Evolutionary conservation across 2,113 vertebrate species (phyloP), one percentile per base, ranked within the genome.

Genomic region (Dromaius novaehollandiae): DNA sequence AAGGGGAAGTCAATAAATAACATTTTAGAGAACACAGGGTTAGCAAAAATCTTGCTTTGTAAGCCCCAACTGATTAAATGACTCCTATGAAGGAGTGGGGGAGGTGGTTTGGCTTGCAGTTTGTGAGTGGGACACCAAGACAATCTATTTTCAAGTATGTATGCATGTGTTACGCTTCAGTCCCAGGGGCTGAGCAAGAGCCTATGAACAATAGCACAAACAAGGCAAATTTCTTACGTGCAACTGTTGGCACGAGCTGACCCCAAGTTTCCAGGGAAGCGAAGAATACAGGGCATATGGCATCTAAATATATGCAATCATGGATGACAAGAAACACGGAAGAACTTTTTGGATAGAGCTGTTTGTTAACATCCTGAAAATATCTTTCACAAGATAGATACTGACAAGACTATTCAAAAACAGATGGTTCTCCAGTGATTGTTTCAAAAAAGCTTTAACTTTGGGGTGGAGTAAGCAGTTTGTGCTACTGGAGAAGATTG

Each of bases 341-440:
- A 78, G 90, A 96, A 91, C 73, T 86, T 96, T 94, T 88, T 88
- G 88, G 85, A 93, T 81, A 36, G 36, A 71, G 60, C 7, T 95
- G 68, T 86, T 92, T 94, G 84, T 82, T 94, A 95, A 88, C 79
- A 51, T 93, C 88, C 93, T 74, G 90, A 90, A 95, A 95, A 91
- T 94, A 91, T 70, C 92, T 91, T 90, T 83, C 68, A 75, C 71
- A 74, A 88, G 92, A 87, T 44, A 81, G 89, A 66, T 77, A 90
- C 68, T 94, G 94, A 96, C 84, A 94, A 95, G 95, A 36, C 68
- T 91, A 95, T 66, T 95, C 89, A 65, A 95, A 95, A 63, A 60
- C 95, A 96, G 95, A 94, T 94, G 91, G 75, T 81, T 89, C 88
- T 61, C n/a, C 78, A 64, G 68, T 15, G 36, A 88, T 89, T 88